Evolutionary conservation across 1,140 invertebrate genomes (phyloP), one percentile per base, ranked within the genome.

Genomic region (Metaphire vulgaris): DNA sequence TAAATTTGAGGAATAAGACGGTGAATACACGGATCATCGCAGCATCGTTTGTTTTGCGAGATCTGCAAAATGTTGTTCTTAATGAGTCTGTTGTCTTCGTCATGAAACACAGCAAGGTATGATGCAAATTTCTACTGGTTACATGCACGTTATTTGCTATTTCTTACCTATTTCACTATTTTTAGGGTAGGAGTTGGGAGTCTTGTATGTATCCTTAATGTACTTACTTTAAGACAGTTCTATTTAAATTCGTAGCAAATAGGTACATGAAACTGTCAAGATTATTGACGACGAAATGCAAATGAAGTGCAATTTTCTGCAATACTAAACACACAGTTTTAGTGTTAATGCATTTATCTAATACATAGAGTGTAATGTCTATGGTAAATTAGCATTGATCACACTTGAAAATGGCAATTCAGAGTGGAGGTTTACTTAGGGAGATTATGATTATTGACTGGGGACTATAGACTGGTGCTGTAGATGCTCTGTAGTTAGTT

Each of bases 21-120:
- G 41, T 56, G 6, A 56, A 56, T 56, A 56, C 41, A 6, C 6
- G 41, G 41, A 21, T 56, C 21, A 56, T 56, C 6, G 6, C 41
- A 12, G 41, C 41, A 6, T 56, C 41, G 21, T 56, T 56, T 56
- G 41, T 56, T 21, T 12, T 12, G 41, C 6, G 41, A 6, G 21
- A 12, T 21, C 6, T 6, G 6, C 41, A 56, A 6, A 6, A 56
- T 56, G 41, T 56, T 56, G 30, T 30, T 1, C 33, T 71, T 2
- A 71, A 71, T 6, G 69, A 71, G 1, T 66, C 69, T 33, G 64
- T 76, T 72, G 41, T 67, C 30, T 76, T 72, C 33, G 1, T 56
- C 6, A 56, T 56, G 41, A 56, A 56, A 56, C 41, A 56, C 41
- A 56, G 6, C 21, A 6, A 56, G 41, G 41, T 56, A n/a, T n/a